phyloP scores from a whole-genome alignment of 2,113 vertebrate species.

The Platichthys stellatus region DNA sequence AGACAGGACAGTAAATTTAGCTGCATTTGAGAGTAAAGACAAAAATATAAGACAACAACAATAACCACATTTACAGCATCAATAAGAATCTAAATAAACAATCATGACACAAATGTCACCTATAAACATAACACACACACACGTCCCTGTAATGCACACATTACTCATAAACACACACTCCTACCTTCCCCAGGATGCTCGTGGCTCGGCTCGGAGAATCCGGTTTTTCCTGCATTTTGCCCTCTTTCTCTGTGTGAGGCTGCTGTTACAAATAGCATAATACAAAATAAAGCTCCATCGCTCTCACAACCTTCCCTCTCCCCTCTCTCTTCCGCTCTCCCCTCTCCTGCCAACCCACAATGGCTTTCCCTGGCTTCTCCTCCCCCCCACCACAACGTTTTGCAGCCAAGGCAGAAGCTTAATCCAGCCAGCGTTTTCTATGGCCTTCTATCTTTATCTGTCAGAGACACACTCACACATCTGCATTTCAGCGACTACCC shows the following conservation, averaged over 20 bases:
- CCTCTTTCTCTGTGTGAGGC: constrained; percentile 53
- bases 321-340: constrained; percentile 2
- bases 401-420: constrained; percentile 61
- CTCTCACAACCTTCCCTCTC: neutral
- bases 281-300: constrained; percentile 60
- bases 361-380: constrained; percentile 33
- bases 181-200: constrained; percentile 72
- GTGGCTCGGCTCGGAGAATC: constrained; percentile 63
- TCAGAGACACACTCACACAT: constrained; percentile 46
- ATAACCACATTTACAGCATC: neutral
- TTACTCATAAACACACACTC: constrained; percentile 28
- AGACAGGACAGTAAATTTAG: constrained; percentile 24
- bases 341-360: constrained; percentile 31
- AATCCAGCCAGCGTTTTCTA: constrained; percentile 68
- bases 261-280: constrained; percentile 59
- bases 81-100: constrained; percentile 2
- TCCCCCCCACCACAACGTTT: constrained; percentile 22
- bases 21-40: constrained; percentile 16
- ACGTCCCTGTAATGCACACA: neutral
- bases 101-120: neutral
- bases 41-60: neutral
- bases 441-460: constrained; percentile 66
- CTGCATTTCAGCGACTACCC: constrained; percentile 13
- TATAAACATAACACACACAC: neutral
- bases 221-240: constrained; percentile 76